Evolutionary conservation across 2,797 vertebrate genomes (phyloP).

Genomic region (Valencia hispanica): DNA sequence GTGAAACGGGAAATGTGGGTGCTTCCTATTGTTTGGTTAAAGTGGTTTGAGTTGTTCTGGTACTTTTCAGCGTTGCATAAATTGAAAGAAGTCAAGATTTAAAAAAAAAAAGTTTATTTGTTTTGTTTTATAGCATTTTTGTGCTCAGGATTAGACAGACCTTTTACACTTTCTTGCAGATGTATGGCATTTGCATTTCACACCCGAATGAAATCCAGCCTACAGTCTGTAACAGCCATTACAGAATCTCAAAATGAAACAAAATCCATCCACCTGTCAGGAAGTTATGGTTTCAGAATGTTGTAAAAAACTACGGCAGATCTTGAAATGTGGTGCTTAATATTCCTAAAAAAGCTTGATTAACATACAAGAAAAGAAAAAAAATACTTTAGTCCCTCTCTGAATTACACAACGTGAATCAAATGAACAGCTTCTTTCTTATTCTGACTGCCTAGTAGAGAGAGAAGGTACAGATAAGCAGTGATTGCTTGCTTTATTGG

Average conservation of each 20-base stretch:
- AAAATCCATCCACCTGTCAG: neutral
- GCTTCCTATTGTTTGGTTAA: neutral
- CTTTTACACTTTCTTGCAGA: neutral
- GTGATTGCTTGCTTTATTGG: neutral
- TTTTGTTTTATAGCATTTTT: neutral
- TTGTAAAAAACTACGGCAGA: neutral
- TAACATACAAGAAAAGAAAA: slow-evolving; percentile 18
- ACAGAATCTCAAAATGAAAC: neutral
- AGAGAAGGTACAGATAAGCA: slow-evolving; percentile 11
- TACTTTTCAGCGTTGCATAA: neutral
- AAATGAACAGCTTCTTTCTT: slow-evolving; percentile 1
- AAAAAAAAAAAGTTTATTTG: neutral
- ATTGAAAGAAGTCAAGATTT: neutral
- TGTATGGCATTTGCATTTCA: neutral
- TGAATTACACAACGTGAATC: slow-evolving; percentile 3
- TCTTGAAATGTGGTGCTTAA: neutral
- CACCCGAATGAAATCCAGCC: neutral
- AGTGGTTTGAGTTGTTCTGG: neutral
- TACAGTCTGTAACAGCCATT: neutral
- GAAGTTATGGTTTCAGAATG: neutral
- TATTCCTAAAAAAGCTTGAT: slow-evolving; percentile 1
- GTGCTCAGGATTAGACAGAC: neutral
- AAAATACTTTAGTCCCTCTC: neutral
- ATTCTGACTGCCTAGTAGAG: slow-evolving; percentile 5
- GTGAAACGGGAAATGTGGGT: neutral